Conservation (phyloP, 2,113 vertebrate species). For the Callorhinus ursinus region DNA sequence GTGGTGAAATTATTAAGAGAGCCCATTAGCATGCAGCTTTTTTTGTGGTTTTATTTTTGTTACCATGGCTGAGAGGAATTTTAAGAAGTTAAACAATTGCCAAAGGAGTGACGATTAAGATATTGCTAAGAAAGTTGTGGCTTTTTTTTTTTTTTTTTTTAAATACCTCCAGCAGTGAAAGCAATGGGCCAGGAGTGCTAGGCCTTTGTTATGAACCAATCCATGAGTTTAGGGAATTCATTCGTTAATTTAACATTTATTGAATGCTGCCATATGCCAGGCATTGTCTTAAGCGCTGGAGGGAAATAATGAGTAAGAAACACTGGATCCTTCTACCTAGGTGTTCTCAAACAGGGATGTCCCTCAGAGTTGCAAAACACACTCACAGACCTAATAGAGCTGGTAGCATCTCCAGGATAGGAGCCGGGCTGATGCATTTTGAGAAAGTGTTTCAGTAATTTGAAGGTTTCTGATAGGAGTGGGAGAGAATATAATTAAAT, state of each 20-base stretch:
- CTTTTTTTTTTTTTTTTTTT: background rate
- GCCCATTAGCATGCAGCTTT: constrained; percentile 66
- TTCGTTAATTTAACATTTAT: background rate
- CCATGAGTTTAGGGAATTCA: background rate
- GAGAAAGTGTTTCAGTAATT: background rate
- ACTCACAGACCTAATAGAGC: background rate
- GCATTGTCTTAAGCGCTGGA: background rate
- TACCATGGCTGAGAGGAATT: constrained; percentile 73
- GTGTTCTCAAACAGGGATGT: background rate
- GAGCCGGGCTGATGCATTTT: background rate
- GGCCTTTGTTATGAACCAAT: background rate
- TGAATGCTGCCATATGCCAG: background rate
- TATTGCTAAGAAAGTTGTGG: constrained; percentile 12
- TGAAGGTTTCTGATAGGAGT: background rate
- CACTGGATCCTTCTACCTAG: background rate
- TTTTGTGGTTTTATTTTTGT: constrained; percentile 61
- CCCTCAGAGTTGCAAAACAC: background rate
- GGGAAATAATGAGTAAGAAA: background rate
- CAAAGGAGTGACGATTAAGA: constrained; percentile 69
- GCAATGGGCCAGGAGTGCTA: background rate
- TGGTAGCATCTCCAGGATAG: background rate
- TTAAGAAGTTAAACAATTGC: constrained; percentile 78
- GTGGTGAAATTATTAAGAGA: constrained; percentile 50
- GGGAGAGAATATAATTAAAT: background rate
- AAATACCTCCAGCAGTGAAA: background rate